These are phyloP conservation scores for Tauraco erythrolophus DNA, from an alignment of 2,113 vertebrate species.

Conservation along the genomic window DNA sequence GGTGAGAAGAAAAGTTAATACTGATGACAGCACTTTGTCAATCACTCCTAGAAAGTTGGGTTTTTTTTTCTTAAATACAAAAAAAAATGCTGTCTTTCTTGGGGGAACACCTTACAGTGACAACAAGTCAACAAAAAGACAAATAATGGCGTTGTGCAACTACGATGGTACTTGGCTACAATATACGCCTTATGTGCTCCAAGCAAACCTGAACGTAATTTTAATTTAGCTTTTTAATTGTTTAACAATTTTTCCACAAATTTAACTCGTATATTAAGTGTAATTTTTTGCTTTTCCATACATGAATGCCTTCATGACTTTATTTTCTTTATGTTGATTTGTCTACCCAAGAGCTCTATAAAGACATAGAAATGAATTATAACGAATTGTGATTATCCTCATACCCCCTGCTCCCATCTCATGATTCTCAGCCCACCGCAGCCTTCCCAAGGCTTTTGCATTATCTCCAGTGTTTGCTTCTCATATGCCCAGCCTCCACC, in stretches of 20 bases:
- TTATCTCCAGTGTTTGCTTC: neutral
- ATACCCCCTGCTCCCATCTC: too few species aligned
- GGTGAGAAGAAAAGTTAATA: neutral
- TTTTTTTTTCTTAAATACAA: neutral
- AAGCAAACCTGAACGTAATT: neutral
- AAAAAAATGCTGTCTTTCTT: neutral
- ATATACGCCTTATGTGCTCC: neutral
- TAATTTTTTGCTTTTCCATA: neutral
- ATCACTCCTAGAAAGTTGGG: neutral
- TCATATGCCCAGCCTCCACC: neutral
- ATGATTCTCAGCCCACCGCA: neutral
- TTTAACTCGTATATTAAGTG: neutral
- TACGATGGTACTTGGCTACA: neutral
- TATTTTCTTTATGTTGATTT: neutral
- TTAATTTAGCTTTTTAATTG: neutral
- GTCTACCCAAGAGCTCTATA: neutral
- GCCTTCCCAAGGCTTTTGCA: neutral
- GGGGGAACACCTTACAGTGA: neutral
- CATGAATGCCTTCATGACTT: neutral
- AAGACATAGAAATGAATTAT: neutral
- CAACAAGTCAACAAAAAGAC: neutral
- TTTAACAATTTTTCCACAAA: neutral
- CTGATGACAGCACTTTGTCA: neutral
- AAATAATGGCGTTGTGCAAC: neutral
- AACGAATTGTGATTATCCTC: neutral